Conservation (phyloP, 2,113 vertebrate species). For the Syrrhaptes paradoxus region DNA sequence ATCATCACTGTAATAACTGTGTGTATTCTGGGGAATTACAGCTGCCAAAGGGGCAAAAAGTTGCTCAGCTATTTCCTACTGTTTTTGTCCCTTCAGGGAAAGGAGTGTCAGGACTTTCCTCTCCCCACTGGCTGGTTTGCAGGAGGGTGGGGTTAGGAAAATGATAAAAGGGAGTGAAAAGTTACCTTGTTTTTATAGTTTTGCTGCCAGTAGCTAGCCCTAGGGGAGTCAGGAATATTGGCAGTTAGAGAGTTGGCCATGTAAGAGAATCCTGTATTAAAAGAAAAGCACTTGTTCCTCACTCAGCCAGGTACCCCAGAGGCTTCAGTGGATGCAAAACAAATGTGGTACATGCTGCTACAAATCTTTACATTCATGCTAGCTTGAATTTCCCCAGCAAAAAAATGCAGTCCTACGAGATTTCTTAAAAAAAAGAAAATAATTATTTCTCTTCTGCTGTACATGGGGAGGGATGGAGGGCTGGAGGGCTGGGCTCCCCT, state of each 20-base stretch:
- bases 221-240: not conserved
- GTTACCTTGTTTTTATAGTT: not conserved
- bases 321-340: not conserved
- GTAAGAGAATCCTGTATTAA: not conserved
- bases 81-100: slow-evolving; percentile 7
- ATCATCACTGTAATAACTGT: not conserved
- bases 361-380: not conserved
- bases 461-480: rapidly evolving
- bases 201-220: not conserved
- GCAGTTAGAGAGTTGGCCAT: not conserved
- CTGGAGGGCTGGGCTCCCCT: not conserved
- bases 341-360: not conserved
- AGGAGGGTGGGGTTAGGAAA: not conserved
- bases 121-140: not conserved
- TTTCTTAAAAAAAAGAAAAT: not conserved
- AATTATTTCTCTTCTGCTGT: rapidly evolving
- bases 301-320: not conserved
- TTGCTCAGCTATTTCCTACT: slow-evolving; percentile 6
- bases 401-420: not conserved
- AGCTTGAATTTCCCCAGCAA: not conserved
- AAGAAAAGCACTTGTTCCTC: not conserved
- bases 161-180: not conserved
- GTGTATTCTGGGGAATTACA: not conserved
- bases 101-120: slow-evolving; percentile 1
- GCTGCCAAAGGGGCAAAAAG: not conserved